Base-by-base conservation (phyloP, 2,113 vertebrate genomes). In the Australoheros scitulus region DNA sequence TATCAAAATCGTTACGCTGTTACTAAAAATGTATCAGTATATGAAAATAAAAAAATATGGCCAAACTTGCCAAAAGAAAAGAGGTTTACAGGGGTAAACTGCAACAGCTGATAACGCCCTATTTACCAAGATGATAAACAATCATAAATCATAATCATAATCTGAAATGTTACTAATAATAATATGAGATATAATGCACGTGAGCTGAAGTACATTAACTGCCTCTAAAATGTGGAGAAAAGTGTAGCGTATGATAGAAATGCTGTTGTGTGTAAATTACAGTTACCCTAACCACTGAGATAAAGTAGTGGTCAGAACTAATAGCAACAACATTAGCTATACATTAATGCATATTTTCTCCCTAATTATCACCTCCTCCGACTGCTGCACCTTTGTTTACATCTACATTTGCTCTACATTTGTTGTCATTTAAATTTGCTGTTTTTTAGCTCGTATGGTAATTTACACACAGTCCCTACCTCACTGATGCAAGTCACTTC, bases 381-480 rank as follows among this genome's bases (percentile, higher is more conserved):
- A 61, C 34, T 26, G 18, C 11, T 24, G 7, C 4, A 64, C 11
- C 22, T 63, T 61, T 76, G 34, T 68, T 60, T 36, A 34, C 22
- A 52, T 38, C 36, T 38, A 6, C 9, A 77, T 68, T 14, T 61
- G 15, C 20, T 60, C 50, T 29, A 60, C 18, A 34, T 38, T 17
- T 38, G 11, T 2, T 76, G 8, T 34, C 15, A n/a, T 7, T 70
- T 57, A 24, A 34, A 82, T 59, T 90, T 86, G 58, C 80, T 87
- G 83, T 82, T 91, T 94, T 90, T 88, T 34, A 83, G 82, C 38
- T 74, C 80, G 83, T 76, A 65, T 24, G 59, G 92, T 92, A 94
- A 94, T 94, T 95, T 95, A 94, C 70, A 94, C 89, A 95, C 92
- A 87, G 86, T 94, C 95, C 95, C 95, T 96, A 86, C 75, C 20